Evolutionary conservation across 2,113 vertebrate genomes (phyloP), one percentile per base, ranked within the genome.

Genomic region (Microcebus murinus): DNA sequence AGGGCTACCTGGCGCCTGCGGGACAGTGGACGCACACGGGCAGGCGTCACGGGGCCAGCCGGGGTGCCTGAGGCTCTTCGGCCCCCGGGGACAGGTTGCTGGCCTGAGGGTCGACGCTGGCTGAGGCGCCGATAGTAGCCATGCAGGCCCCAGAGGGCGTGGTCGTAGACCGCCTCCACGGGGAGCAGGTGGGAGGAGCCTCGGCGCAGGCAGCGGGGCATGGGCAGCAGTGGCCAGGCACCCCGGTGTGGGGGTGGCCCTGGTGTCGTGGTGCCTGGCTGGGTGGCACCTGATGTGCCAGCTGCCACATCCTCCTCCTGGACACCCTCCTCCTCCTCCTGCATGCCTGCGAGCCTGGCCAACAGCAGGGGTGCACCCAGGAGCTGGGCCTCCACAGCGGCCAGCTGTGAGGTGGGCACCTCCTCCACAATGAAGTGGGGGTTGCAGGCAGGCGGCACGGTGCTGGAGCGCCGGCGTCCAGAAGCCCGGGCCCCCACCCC

Each of bases 381-480:
- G 55, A 99, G 98, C 9, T 99, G 99, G 77, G 98, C 68, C 17
- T 99, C 98, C 0, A 98, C 96, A 57, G 96, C 90, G 50, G 96
- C 97, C 0, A 95, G 96, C 20, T 96, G 88, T 45, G 29, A 29
- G 27, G 52, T 1, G 27, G 2, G 45, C 83, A 87, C 98, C 7
- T 91, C 95, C 20, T 98, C 97, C 76, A 99, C 99, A 0, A 98
- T 80, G 0, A 99, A 99, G 63, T 98, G 98, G 1, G 99, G 99
- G 98, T 99, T 99, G 96, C 98, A 96, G 96, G 97, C 95, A 0
- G 99, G 99, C 0, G 99, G 99, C 0, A 98, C 98, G 52, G 99
- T 99, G 98, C 99, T 99, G 96, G 99, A 99, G 63, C 99, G 98
- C 31, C 99, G 97, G 2, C 99, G 98, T 3, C 87, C 20, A 2